Conservation (phyloP, 64 coral and sea anemone genomes). For the Anthopleura sola region DNA sequence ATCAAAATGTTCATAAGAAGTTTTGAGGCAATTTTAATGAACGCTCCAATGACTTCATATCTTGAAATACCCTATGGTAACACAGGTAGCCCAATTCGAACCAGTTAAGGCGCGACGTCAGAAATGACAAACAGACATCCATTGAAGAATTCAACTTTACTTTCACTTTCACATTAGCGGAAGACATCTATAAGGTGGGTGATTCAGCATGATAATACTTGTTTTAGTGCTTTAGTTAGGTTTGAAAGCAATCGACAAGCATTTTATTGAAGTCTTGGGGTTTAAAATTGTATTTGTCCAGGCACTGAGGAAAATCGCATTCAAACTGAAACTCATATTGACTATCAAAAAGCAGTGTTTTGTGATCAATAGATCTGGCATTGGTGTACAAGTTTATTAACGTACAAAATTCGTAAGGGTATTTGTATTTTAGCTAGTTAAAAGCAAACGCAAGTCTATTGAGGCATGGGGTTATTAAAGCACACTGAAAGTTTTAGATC, state of each 20-base stretch:
- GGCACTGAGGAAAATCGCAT: background rate
- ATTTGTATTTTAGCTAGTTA: background rate
- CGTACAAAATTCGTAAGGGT: no score
- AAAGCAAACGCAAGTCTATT: background rate
- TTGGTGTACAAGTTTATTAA: no score
- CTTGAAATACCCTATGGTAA: background rate
- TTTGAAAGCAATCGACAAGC: background rate
- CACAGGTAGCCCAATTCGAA: background rate
- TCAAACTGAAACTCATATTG: no score
- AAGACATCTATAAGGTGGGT: background rate
- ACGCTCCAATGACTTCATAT: background rate
- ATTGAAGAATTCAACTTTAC: background rate
- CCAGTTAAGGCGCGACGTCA: background rate
- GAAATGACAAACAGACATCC: background rate
- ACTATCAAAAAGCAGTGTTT: no score
- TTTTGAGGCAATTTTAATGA: background rate
- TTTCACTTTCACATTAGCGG: slow-evolving; percentile 2
- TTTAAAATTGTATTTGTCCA: no score
- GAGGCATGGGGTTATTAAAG: no score
- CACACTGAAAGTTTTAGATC: no score
- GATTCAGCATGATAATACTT: background rate
- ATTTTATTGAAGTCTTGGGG: background rate
- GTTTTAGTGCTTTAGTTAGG: background rate
- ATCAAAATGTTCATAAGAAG: background rate
- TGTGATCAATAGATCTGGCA: no score